Conservation (phyloP, 1,140 invertebrate species). For the Caenorhabditis latens region DNA sequence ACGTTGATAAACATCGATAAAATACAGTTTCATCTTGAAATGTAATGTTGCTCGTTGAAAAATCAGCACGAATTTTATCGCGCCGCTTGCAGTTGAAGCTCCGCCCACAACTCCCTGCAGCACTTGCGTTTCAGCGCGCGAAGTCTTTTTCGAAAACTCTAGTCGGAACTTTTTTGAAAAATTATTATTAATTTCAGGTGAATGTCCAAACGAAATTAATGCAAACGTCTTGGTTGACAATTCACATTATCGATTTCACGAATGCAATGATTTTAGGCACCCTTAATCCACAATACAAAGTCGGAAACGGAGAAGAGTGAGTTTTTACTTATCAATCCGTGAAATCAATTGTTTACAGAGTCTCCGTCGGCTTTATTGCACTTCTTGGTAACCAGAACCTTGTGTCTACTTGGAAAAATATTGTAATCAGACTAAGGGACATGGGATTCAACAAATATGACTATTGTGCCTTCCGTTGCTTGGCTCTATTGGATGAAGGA, state of each 20-base stretch:
- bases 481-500: constrained; percentile 15
- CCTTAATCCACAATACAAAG: background rate
- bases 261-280: constrained; percentile 13
- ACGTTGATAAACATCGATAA: no score
- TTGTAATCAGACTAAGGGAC: background rate
- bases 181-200: constrained; percentile 20
- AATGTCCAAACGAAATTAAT: constrained; percentile 42
- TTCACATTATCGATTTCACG: constrained; percentile 52
- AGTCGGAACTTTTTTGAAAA: constrained; percentile 23
- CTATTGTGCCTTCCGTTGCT: constrained; percentile 35
- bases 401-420: background rate
- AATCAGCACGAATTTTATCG: no score
- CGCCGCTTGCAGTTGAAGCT: no score
- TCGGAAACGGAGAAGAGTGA: constrained; percentile 24
- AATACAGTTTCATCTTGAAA: no score
- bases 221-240: constrained; percentile 28
- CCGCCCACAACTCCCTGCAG: no score
- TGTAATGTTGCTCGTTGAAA: no score
- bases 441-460: constrained; percentile 41
- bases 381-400: constrained; percentile 10
- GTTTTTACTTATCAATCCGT: background rate
- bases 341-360: background rate
- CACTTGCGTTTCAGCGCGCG: no score
- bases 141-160: no score
- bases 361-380: background rate